phyloP scores from a whole-genome alignment of 2,888 invertebrate species.

The Drosophila planitibia region DNA sequence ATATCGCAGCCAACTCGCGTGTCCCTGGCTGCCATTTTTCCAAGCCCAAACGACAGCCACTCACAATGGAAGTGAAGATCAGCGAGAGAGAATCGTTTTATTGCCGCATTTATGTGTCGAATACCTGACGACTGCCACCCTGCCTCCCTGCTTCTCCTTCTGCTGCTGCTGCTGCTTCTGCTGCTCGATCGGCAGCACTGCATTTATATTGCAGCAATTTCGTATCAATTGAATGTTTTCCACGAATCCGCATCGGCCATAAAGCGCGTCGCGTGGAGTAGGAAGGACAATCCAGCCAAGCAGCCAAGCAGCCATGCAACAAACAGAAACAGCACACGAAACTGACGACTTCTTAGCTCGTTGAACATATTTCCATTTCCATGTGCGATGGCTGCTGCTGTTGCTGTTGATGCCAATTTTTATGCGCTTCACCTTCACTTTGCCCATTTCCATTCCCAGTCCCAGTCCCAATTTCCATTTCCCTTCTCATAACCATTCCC shows the following conservation, averaged over 20 bases:
- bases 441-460: conserved; percentile 23
- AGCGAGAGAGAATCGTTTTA: conserved; percentile 54
- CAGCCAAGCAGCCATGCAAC: conserved; percentile 5
- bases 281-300: conserved; percentile 41
- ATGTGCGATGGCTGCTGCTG: conserved; percentile 9
- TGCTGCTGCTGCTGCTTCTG: neutral
- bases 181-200: conserved; percentile 75
- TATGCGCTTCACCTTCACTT: conserved; percentile 75
- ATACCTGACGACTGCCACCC: conserved; percentile 43
- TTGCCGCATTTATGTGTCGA: conserved; percentile 62
- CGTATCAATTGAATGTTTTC: conserved; percentile 78
- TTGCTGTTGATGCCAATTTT: conserved; percentile 71
- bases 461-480: conserved; percentile 17
- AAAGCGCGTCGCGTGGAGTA: conserved; percentile 75
- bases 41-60: conserved; percentile 13
- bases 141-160: neutral
- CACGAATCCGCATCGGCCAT: conserved; percentile 70
- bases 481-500: conserved; percentile 33
- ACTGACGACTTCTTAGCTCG: conserved; percentile 45
- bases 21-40: conserved; percentile 62
- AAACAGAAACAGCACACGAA: conserved; percentile 26
- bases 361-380: conserved; percentile 13
- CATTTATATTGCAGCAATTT: conserved; percentile 81
- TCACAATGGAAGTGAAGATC: conserved; percentile 33
- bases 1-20: conserved; percentile 52